These are phyloP conservation scores for Spisula subtruncata DNA, from an alignment of 2,888 invertebrate species.

Conservation along the genomic window DNA sequence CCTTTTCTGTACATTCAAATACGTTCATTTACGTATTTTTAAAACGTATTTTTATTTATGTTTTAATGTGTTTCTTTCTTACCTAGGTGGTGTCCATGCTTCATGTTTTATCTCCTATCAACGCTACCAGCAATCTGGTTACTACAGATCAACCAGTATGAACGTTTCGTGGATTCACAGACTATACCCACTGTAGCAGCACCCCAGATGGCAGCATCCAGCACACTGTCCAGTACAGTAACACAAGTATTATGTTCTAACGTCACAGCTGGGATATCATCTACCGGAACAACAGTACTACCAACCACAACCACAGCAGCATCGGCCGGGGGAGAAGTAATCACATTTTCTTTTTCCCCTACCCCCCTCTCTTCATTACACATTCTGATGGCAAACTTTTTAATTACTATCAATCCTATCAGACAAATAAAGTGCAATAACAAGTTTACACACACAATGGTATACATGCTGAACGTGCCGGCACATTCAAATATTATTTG, in stretches of 20 bases:
- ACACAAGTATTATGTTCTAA: not conserved
- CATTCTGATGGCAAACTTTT: too few relatives aligned
- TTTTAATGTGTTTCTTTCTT: not conserved
- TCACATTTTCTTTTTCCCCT: not conserved
- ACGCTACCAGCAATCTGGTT: slow-evolving; percentile 79
- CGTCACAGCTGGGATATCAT: not conserved
- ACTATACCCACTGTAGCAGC: slow-evolving; percentile 97
- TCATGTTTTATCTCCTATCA: slow-evolving; percentile 76
- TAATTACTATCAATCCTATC: too few relatives aligned
- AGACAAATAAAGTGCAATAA: too few relatives aligned
- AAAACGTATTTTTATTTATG: too few relatives aligned
- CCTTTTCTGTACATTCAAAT: too few relatives aligned
- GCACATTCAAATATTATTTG: too few relatives aligned
- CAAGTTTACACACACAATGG: too few relatives aligned
- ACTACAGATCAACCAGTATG: slow-evolving; percentile 72
- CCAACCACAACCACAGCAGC: not conserved
- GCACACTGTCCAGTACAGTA: not conserved
- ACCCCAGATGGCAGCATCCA: slow-evolving; percentile 89
- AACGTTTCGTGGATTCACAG: slow-evolving; percentile 82
- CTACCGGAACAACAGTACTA: not conserved
- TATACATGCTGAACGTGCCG: too few relatives aligned
- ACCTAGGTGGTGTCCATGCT: slow-evolving; percentile 79
- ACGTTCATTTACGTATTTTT: too few relatives aligned
- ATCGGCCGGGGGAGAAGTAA: slow-evolving; percentile 9
- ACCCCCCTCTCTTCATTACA: too few relatives aligned